Base-by-base conservation (phyloP, 1,140 invertebrate genomes). In the Drosophila virilis region DNA sequence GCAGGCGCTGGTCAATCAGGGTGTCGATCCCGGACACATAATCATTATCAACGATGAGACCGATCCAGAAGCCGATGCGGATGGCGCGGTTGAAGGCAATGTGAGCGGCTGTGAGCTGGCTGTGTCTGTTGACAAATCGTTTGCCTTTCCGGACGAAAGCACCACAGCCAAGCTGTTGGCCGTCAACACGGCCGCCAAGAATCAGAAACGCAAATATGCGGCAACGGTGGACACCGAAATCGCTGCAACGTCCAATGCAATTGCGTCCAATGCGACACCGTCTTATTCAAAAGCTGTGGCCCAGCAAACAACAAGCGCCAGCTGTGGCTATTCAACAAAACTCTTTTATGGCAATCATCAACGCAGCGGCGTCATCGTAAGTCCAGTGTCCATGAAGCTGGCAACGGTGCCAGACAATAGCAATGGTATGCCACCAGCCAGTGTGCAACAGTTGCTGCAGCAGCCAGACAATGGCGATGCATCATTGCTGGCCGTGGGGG, bases 1-100 rank as follows among this genome's bases (percentile, higher is more conserved):
- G 10, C 94, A 95, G 77, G 94, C 93, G 15, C 78, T 95, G 6
- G 92, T 94, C 7, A 95, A 95, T 92, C 94, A 95, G 79, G 94
- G 94, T 54, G 93, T 94, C 15, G 78, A 94, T 60, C 93, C 94
- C 0, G 94, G 95, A 71, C 93, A 93, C 48, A 92, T 94, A 15
- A 78, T 93, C 52, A 91, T 94, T 9, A 79, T 80, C 32, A 89
- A 67, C 10, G 89, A 92, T 38, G 91, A 91, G 17, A 72, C 46
- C 1, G 84, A 83, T 38, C 17, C 42, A 6, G 64, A 74, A 6
- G 65, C 71, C 42, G 28, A 48, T 12, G 46, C 17, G 5, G 1
- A 22, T 28, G 4, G 5, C 4, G 4, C 22, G 22, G 4, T 5
- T 28, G 64, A 28, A 28, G 77, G 68, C 28, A 76, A 90, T 50